Evolutionary conservation across 2,797 vertebrate genomes (phyloP), one percentile per base, ranked within the genome.

Genomic region (Myiothlypis chrysogaster): DNA sequence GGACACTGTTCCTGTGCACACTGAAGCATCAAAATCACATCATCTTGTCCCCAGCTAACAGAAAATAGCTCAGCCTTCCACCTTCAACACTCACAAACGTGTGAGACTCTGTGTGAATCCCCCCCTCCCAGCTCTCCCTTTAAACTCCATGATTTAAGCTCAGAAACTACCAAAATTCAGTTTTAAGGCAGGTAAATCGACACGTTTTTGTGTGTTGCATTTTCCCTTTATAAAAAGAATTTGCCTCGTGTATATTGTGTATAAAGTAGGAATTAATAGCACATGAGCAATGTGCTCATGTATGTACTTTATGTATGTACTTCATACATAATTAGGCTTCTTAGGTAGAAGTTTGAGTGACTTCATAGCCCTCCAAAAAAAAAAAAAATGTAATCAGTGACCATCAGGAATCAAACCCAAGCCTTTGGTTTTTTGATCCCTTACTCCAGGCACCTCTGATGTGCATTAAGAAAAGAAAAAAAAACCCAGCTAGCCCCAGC

Each of bases 11-110:
- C n/a, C 17, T 34, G n/a, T 10, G 30, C 44, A 37, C 34, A 53
- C 12, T 3, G 6, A 20, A 14, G 24, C 1, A 28, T 5, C 22
- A 27, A 43, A 44, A 44, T 17, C 59, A 8, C 27, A 44, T 7
- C 49, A 2, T 22, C 57, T 32, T 21, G 15, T 14, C 57, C 43
- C 8, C 47, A 43, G 1, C 17, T 0, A 37, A 35, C 50, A 83
- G 60, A 17, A 47, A 70, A 72, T 0, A 28, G 25, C 16, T 43
- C 68, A 60, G 35, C 17, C 15, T 49, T 28, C 35, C 10, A 4
- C 49, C 78, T 52, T 1, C 23, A 32, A 47, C 17, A 19, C 35
- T 24, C 47, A 18, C 3, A 20, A 47, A n/a, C 0, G 0, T 0
- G 5, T 5, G 59, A 27, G 19, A 7, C 16, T 2, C 16, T 1